Evolutionary conservation across 2,797 vertebrate species (phyloP).

Genomic region (Gephyroberyx darwinii): DNA sequence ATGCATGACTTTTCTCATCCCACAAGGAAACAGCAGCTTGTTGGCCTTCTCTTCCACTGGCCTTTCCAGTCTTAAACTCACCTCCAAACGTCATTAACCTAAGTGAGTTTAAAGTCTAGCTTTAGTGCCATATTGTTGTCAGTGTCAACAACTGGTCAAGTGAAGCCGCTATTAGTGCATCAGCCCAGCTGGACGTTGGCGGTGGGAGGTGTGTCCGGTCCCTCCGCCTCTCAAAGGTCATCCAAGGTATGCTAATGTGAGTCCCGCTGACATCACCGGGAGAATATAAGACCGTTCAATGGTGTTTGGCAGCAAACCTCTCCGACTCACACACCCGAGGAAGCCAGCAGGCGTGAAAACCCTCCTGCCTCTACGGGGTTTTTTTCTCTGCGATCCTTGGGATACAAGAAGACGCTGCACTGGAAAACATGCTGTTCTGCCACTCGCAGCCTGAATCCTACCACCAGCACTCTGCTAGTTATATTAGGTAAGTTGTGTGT

Average conservation of each 20-base stretch:
- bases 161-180: slow-evolving; percentile 49
- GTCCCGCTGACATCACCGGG: slow-evolving; percentile 53
- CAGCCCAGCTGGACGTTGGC: slow-evolving; percentile 27
- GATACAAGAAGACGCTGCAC: slow-evolving; percentile 44
- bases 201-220: slow-evolving; percentile 30
- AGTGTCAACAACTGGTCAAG: slow-evolving; percentile 47
- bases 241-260: slow-evolving; percentile 50
- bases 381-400: slow-evolving; percentile 24
- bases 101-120: slow-evolving; percentile 30
- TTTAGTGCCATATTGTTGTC: slow-evolving; percentile 30
- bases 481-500: slow-evolving; percentile 85
- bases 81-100: slow-evolving; percentile 26
- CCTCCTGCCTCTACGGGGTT: slow-evolving; percentile 8
- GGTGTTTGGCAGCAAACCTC: slow-evolving; percentile 29
- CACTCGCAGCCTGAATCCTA: slow-evolving; percentile 92
- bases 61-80: not conserved
- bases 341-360: slow-evolving; percentile 11
- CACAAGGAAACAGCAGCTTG: not conserved
- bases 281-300: slow-evolving; percentile 52
- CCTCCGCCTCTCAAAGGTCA: slow-evolving; percentile 65
- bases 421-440: slow-evolving; percentile 90
- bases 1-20: no score
- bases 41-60: not conserved
- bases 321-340: not conserved
- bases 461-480: slow-evolving; percentile 85